Conservation (phyloP, 2,113 vertebrate genomes). For the Dicerorhinus sumatrensis region DNA sequence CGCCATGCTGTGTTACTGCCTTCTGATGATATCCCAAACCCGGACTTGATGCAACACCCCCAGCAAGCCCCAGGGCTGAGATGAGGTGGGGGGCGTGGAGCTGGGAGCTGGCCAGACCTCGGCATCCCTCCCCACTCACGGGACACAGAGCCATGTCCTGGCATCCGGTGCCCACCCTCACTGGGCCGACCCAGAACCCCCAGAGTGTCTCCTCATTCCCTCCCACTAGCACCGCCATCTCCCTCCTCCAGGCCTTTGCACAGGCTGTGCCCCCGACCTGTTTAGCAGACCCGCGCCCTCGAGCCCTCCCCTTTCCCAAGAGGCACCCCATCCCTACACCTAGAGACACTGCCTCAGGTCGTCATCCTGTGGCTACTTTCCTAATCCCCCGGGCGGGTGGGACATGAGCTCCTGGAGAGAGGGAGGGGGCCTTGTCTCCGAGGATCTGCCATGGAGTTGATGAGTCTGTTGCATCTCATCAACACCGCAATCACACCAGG, state of each 20-base stretch:
- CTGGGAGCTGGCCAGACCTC: background rate
- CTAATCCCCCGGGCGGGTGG: background rate
- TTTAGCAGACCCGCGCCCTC: background rate
- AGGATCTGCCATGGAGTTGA: accelerated
- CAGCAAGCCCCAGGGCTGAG: background rate
- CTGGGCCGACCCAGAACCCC: background rate
- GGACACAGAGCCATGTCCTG: accelerated
- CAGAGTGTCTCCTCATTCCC: background rate
- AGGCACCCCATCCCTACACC: accelerated
- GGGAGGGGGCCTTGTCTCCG: background rate
- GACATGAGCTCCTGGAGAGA: background rate
- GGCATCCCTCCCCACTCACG: accelerated
- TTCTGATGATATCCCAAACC: conserved; percentile 53
- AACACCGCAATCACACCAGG: accelerated
- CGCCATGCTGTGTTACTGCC: conserved; percentile 56
- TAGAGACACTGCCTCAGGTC: accelerated
- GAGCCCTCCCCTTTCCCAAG: background rate
- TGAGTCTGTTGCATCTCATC: accelerated
- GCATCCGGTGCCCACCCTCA: accelerated
- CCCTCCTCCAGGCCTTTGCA: background rate
- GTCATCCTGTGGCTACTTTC: accelerated
- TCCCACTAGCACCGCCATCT: accelerated
- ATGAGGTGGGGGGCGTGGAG: background rate
- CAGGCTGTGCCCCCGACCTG: background rate
- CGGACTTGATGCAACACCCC: background rate